Evolutionary conservation across 2,888 invertebrate genomes (phyloP), one percentile per base, ranked within the genome.

Genomic region (Epinotia nisella): DNA sequence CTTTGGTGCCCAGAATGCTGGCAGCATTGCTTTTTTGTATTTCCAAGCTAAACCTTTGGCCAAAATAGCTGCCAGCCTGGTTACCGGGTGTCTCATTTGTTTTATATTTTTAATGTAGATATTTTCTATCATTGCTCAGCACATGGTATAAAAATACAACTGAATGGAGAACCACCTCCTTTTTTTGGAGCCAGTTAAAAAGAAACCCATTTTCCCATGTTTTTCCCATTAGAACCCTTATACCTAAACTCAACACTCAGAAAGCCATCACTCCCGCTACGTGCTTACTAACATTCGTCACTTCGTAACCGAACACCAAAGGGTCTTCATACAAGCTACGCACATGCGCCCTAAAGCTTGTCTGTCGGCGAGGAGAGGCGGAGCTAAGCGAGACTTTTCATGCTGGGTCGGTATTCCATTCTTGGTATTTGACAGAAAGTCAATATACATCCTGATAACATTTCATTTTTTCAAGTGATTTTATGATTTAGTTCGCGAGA

Each of bases 151-250:
- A n/a, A n/a, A n/a, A n/a, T n/a, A n/a, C n/a, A n/a, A n/a, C n/a
- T n/a, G n/a, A n/a, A n/a, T n/a, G n/a, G n/a, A n/a, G n/a, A n/a
- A n/a, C n/a, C n/a, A n/a, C n/a, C n/a, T n/a, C n/a, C n/a, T n/a
- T n/a, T n/a, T n/a, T n/a, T n/a, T n/a, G n/a, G n/a, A n/a, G n/a
- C n/a, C n/a, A n/a, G n/a, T n/a, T n/a, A n/a, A 19, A 65, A 65
- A 66, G 62, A 66, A 56, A 56, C 21, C 9, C 55, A n/a, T 29
- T n/a, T 45, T 49, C 64, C n/a, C 41, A 66, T 56, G 15, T 64
- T 66, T 66, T 66, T 41, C 66, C 56, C 66, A 66, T 66, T 56
- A 56, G 39, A 55, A 41, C 66, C 66, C 66, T 55, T 66, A 10
- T 41, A 4, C 15, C 49, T 15, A 53, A 39, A 39, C 56, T n/a